Base-by-base conservation (phyloP, 2,797 vertebrate species). In the Periparus ater region DNA sequence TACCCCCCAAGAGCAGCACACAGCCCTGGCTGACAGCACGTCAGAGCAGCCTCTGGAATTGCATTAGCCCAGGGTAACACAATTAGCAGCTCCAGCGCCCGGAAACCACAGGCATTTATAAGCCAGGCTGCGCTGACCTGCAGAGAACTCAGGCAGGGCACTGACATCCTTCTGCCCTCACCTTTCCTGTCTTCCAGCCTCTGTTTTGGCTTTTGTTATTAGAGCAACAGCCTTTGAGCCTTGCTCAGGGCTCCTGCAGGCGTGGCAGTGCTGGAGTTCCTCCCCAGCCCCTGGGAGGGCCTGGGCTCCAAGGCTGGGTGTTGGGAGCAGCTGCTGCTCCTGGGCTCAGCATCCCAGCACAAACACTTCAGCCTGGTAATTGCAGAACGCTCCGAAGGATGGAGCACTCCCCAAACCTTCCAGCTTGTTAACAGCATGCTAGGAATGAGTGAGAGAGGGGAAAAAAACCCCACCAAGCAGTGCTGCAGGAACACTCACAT, bases 401-500 rank as follows among this genome's bases (percentile, higher is more conserved):
- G 53, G 44, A 80, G 77, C 27, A 1, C 21, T 70, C 40, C 48
- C 73, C 53, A 12, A 80, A 47, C 58, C 47, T 84, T 70, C 30
- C 84, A 38, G 78, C 63, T 61, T 13, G 57, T 29, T 44, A 73
- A 50, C 66, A 36, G 65, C 57, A 47, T 57, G 85, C 55, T 82
- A 61, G 79, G 92, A 93, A 81, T 2, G 32, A 76, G 32, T 4
- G 12, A 45, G 19, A 17, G 9, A 2, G 15, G 0, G 0, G 22
- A 50, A 42, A 40, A 11, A 6, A 16, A 4, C 11, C 25, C 6
- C 50, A 58, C 11, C 42, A 44, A 3, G 2, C 66, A 27, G 7
- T 26, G 12, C 20, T 30, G 34, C 68, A 61, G 50, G 61, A 76
- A 17, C 61, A 98, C 98, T 98, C 96, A 99, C 99, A 54, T 99